A percentile compares a stretch with the other conserved stretches of the same genome.
These are phyloP conservation scores for Lypha dubia DNA, from an alignment of 2,888 invertebrate species.

Conservation along the genomic window DNA sequence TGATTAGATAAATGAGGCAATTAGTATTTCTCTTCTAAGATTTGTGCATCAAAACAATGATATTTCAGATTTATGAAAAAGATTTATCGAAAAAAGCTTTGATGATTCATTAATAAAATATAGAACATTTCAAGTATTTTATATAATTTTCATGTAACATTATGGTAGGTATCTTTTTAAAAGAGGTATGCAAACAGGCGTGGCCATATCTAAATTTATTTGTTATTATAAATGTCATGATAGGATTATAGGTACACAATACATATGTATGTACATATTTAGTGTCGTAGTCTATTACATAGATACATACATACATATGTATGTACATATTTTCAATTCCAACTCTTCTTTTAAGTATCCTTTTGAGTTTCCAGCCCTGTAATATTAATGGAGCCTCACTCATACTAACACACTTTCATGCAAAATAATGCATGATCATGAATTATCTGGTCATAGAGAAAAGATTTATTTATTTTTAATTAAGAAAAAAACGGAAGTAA, in stretches of 20 bases:
- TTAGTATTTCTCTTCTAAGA: background rate
- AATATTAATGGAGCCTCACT: background rate
- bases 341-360: constrained; percentile 5
- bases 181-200: no score
- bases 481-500: constrained; percentile 69
- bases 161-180: background rate
- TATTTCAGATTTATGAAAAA: background rate
- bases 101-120: background rate
- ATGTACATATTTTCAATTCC: background rate
- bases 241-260: no score
- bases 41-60: background rate
- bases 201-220: no score
- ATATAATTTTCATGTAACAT: background rate
- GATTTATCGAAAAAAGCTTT: background rate
- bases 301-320: background rate
- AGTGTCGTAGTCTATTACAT: background rate
- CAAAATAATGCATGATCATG: constrained; percentile 42
- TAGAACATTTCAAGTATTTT: background rate
- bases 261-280: no score
- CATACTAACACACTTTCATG: background rate
- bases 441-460: constrained; percentile 39
- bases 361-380: background rate
- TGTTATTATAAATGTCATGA: no score
- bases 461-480: constrained; percentile 26
- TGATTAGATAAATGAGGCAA: background rate